Percentiles rank a stretch among this genome's conserved stretches.
Evolutionary conservation across 2,888 invertebrate genomes (phyloP).

Genomic region (Lydus trimaculatus): DNA sequence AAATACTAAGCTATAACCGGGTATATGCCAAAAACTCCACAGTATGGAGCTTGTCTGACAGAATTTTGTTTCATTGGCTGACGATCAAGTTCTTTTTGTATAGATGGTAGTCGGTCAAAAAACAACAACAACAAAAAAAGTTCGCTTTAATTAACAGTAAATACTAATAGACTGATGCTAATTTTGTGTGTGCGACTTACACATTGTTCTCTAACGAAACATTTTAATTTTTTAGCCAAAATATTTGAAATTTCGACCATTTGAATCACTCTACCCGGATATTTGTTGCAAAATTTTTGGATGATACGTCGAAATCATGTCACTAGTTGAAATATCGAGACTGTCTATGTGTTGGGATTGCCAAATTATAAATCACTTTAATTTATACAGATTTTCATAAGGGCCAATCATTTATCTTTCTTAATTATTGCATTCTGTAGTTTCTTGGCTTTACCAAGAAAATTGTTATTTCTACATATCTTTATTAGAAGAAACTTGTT

Average conservation of each 20-base stretch:
- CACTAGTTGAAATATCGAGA: neutral
- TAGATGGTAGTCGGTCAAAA: neutral
- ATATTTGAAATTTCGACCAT: neutral
- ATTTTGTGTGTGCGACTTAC: constrained; percentile 13
- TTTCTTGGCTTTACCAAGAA: too few species aligned
- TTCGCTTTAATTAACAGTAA: constrained; percentile 33
- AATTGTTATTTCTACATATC: too few species aligned
- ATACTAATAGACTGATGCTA: constrained; percentile 19
- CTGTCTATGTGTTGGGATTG: neutral
- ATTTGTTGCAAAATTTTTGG: neutral
- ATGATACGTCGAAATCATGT: neutral
- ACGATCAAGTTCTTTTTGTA: constrained; percentile 22
- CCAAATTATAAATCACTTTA: neutral
- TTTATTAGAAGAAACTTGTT: too few species aligned
- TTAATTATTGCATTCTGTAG: too few species aligned
- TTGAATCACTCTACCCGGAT: neutral
- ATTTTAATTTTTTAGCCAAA: neutral
- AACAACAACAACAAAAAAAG: neutral
- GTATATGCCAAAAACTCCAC: constrained; percentile 22
- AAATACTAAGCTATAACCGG: constrained; percentile 30
- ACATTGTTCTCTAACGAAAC: neutral
- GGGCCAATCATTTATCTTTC: too few species aligned
- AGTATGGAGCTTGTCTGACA: neutral
- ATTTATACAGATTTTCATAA: neutral
- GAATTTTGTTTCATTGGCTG: constrained; percentile 34